Percentiles rank a stretch among this genome's conserved stretches.
Conservation (phyloP, 2,888 invertebrate species). For the Idaea dimidiata region DNA sequence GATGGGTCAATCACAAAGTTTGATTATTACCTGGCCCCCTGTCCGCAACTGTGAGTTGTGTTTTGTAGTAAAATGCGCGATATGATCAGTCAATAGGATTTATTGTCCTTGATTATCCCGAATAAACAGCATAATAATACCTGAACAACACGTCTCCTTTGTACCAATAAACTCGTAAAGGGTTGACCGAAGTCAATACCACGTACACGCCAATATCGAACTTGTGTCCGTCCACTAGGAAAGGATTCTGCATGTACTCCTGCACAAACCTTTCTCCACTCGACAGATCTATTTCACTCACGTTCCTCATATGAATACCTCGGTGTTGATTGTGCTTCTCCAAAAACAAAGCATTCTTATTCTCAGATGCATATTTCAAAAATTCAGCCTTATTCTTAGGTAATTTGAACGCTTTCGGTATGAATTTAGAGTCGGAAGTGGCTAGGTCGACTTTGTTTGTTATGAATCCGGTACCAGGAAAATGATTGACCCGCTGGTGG, state of each 20-base stretch:
- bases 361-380: constrained; percentile 82
- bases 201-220: constrained; percentile 98
- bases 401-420: constrained; percentile 93
- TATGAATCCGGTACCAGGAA: constrained; percentile 95
- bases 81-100: too few species aligned
- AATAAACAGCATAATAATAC: constrained; percentile 54
- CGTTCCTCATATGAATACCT: constrained; percentile 88
- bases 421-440: constrained; percentile 87
- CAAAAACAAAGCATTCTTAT: constrained; percentile 90
- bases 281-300: constrained; percentile 85
- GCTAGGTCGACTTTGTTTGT: constrained; percentile 95
- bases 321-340: constrained; percentile 96
- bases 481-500: constrained; percentile 94
- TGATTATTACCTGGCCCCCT: too few species aligned
- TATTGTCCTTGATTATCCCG: too few species aligned
- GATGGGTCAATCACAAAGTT: too few species aligned
- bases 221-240: constrained; percentile 94
- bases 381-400: constrained; percentile 88
- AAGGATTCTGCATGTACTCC: constrained; percentile 93
- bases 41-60: too few species aligned
- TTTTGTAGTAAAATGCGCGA: too few species aligned
- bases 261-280: constrained; percentile 91
- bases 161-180: constrained; percentile 93
- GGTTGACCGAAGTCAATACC: constrained; percentile 93
- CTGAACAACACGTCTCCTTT: constrained; percentile 94